A percentile compares a stretch with the other conserved stretches of the same genome.
These are phyloP conservation scores for Ianthella basta DNA, from an alignment of 37 sponge, comb jelly and placozoan species.

Conservation along the genomic window DNA sequence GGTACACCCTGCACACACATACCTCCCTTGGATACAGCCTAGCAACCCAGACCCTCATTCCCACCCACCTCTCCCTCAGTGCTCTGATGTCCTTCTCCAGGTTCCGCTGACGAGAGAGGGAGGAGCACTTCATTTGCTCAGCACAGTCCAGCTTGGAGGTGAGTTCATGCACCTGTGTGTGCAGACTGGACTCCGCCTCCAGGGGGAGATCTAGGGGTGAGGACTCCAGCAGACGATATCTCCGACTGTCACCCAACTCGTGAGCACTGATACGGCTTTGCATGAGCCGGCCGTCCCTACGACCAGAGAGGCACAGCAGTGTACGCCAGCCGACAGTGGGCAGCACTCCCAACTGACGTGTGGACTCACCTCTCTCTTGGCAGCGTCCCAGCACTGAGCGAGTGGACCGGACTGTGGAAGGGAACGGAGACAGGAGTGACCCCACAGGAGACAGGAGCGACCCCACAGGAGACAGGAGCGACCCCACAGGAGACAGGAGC, in stretches of 20 bases:
- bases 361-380: not conserved
- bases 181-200: not conserved
- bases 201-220: not conserved
- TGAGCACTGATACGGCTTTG: not conserved
- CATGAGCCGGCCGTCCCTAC: not conserved
- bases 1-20: constrained; percentile 35
- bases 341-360: not conserved
- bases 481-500: too few species aligned
- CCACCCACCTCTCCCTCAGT: constrained; percentile 46
- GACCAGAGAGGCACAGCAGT: not conserved
- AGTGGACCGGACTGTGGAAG: too few species aligned
- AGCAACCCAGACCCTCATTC: not conserved
- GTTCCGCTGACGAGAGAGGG: not conserved
- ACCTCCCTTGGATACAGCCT: not conserved
- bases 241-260: not conserved
- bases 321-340: not conserved
- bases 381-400: not conserved
- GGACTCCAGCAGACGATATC: not conserved
- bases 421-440: too few species aligned
- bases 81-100: constrained; percentile 45
- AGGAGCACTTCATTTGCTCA: constrained; percentile 41
- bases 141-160: constrained; percentile 46
- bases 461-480: too few species aligned
- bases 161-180: constrained; percentile 49
- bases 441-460: too few species aligned